phyloP scores from a whole-genome alignment of 2,113 vertebrate genomes.

The Odobenus rosmarus region DNA sequence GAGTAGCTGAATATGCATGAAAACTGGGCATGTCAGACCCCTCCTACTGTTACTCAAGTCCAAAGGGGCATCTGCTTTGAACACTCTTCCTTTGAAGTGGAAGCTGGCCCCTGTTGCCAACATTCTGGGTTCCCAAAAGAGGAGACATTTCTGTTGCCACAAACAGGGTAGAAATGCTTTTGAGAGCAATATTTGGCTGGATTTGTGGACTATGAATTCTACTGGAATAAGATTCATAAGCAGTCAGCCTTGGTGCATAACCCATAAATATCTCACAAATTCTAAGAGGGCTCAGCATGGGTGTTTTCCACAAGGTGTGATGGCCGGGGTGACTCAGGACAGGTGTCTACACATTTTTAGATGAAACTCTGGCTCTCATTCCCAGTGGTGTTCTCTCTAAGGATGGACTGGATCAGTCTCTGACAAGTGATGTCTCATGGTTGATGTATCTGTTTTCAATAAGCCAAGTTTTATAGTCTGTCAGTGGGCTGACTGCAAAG shows the following conservation, averaged over 20 bases:
- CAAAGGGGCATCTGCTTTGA: conserved; percentile 25
- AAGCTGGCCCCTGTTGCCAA: neutral
- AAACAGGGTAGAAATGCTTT: conserved; percentile 53
- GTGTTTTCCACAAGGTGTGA: neutral
- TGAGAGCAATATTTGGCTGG: conserved; percentile 36
- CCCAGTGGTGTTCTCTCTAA: neutral
- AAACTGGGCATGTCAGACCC: neutral
- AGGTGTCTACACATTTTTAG: neutral
- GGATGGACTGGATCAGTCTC: neutral
- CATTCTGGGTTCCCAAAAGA: conserved; percentile 27
- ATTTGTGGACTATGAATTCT: neutral
- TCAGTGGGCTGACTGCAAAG: conserved; percentile 70
- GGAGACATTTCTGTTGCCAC: conserved; percentile 14
- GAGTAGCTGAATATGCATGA: neutral
- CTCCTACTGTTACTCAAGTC: neutral
- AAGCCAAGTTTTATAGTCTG: conserved; percentile 79
- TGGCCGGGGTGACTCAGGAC: neutral
- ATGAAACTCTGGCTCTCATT: neutral
- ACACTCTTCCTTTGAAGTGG: conserved; percentile 39
- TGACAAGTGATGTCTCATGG: neutral
- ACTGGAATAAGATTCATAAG: neutral
- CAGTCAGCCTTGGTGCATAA: neutral
- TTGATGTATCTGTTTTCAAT: conserved; percentile 80
- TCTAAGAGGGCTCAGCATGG: neutral
- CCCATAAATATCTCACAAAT: neutral